Conservation (phyloP, 2,888 invertebrate species). For the Hecatera dysodea region DNA sequence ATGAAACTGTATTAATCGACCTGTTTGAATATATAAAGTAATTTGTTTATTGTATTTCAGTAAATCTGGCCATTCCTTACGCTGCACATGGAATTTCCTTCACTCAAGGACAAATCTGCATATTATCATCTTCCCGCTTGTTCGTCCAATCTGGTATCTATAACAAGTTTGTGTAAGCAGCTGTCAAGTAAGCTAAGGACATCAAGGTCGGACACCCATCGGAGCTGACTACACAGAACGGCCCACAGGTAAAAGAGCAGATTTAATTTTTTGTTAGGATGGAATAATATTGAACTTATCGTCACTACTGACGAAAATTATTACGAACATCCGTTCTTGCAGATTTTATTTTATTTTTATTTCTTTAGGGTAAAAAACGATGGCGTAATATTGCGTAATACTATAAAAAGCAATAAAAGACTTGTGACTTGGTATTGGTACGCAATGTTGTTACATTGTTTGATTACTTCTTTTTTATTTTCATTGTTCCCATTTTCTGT, state of each 20-base stretch:
- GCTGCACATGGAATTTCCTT: conserved; percentile 67
- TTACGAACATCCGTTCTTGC: too few species aligned
- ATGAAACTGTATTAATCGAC: too few species aligned
- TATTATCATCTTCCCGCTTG: conserved; percentile 71
- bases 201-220: conserved; percentile 95
- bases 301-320: too few species aligned
- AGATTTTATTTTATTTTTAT: too few species aligned
- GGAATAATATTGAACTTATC: too few species aligned
- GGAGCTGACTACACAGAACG: conserved; percentile 91
- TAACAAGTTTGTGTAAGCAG: conserved; percentile 94
- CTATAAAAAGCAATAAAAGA: too few species aligned
- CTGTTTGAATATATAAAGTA: neutral
- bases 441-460: too few species aligned
- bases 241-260: conserved; percentile 90
- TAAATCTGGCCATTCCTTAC: conserved; percentile 64
- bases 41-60: conserved; percentile 34
- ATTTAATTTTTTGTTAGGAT: neutral
- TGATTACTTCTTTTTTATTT: too few species aligned
- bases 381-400: too few species aligned
- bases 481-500: too few species aligned
- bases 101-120: conserved; percentile 70
- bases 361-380: too few species aligned
- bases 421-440: too few species aligned
- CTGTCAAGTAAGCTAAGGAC: conserved; percentile 91
- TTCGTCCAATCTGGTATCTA: conserved; percentile 90